A percentile compares a stretch with the other conserved stretches of the same genome.
phyloP scores from a whole-genome alignment of 1,140 invertebrate species.

The Drosophila novamexicana region DNA sequence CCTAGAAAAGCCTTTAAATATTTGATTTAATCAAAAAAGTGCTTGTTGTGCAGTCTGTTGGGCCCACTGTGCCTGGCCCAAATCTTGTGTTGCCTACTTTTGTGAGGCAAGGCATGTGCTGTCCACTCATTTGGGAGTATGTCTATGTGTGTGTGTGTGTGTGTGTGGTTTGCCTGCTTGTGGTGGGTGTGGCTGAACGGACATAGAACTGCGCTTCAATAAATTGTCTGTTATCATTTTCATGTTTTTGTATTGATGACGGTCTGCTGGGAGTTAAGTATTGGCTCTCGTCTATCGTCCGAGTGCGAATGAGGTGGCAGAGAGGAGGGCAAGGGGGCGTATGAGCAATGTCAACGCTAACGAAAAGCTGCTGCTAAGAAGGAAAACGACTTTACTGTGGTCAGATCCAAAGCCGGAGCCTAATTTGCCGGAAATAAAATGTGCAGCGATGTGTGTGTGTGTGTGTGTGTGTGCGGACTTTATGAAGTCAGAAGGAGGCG shows the following conservation, averaged over 20 bases:
- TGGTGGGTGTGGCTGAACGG: conserved; percentile 22
- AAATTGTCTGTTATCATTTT: conserved; percentile 83
- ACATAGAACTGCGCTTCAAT: conserved; percentile 60
- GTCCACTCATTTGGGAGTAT: conserved; percentile 9
- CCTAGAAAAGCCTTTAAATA: no score
- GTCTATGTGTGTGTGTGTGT: neutral
- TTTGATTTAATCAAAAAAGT: neutral
- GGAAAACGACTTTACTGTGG: conserved; percentile 22
- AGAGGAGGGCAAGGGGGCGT: conserved; percentile 44
- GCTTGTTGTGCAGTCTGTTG: no score
- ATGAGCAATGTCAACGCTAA: conserved; percentile 67
- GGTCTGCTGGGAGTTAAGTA: conserved; percentile 40
- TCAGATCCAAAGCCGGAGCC: conserved; percentile 44
- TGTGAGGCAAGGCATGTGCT: conserved; percentile 22
- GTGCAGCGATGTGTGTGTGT: conserved; percentile 78
- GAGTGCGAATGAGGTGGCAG: neutral
- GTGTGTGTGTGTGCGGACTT: conserved; percentile 66
- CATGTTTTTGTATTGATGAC: conserved; percentile 75
- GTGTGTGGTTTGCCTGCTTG: neutral
- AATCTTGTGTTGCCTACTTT: conserved; percentile 37
- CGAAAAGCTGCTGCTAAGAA: conserved; percentile 65
- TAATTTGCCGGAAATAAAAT: conserved; percentile 83
- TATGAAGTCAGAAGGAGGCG: conserved; percentile 60
- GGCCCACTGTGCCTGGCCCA: conserved; percentile 16
- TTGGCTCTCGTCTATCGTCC: conserved; percentile 5